These are phyloP conservation scores for Spermophilus dauricus DNA, from an alignment of 2,113 vertebrate species.

Conservation along the genomic window DNA sequence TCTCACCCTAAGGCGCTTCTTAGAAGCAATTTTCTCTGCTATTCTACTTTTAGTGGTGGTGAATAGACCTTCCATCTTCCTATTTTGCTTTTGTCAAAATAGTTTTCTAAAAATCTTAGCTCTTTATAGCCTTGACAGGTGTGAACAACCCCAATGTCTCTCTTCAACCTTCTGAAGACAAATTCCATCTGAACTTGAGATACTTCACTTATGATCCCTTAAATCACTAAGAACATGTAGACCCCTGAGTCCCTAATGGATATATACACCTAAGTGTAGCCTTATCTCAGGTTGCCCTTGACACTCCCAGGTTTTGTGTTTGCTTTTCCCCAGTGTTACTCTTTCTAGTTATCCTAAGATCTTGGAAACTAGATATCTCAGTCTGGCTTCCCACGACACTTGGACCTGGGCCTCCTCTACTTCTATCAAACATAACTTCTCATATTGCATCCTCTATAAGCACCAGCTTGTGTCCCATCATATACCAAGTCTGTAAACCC, in stretches of 20 bases:
- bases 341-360: not conserved
- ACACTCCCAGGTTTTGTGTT: not conserved
- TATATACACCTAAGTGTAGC: not conserved
- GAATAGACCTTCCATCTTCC: slow-evolving; percentile 26
- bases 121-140: slow-evolving; percentile 7
- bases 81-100: slow-evolving; percentile 54
- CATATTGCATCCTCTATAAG: not conserved
- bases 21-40: slow-evolving; percentile 42
- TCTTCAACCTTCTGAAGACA: slow-evolving; percentile 35
- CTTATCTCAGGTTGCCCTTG: not conserved
- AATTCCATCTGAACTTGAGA: not conserved
- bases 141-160: not conserved
- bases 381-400: not conserved
- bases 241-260: not conserved
- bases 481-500: not conserved
- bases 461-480: not conserved
- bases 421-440: not conserved
- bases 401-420: not conserved
- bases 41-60: not conserved
- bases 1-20: slow-evolving; percentile 16
- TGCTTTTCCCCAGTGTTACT: not conserved
- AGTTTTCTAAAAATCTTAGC: slow-evolving; percentile 20
- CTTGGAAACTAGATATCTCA: not conserved
- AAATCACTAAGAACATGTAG: not conserved
- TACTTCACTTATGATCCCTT: not conserved